These are phyloP conservation scores for Pasiphila rectangulata DNA, from an alignment of 2,888 invertebrate species.

Conservation along the genomic window DNA sequence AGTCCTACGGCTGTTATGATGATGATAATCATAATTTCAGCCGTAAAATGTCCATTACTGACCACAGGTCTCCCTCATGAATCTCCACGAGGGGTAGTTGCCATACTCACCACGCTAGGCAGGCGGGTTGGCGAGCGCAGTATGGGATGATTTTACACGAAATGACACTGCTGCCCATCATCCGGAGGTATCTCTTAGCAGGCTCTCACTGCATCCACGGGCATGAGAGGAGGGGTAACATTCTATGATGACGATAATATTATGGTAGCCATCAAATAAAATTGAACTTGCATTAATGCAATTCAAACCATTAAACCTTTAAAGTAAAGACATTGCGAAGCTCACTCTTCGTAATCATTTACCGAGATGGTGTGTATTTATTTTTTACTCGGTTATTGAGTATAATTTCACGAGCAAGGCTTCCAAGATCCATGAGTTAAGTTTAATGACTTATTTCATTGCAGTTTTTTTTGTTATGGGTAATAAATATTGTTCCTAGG, in stretches of 20 bases:
- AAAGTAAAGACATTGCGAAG: slow-evolving; percentile 33
- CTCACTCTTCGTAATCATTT: slow-evolving; percentile 37
- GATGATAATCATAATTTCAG: too few species aligned
- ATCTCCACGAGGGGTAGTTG: background rate
- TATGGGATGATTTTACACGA: too few species aligned
- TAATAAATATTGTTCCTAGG: slow-evolving; percentile 13
- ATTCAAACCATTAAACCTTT: background rate
- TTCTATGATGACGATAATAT: too few species aligned
- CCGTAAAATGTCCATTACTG: too few species aligned
- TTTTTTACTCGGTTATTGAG: slow-evolving; percentile 49
- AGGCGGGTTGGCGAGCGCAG: too few species aligned
- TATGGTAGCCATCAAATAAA: background rate
- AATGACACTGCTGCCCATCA: too few species aligned
- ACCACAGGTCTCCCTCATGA: too few species aligned
- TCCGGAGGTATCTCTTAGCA: too few species aligned
- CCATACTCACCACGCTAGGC: too few species aligned
- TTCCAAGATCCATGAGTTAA: slow-evolving; percentile 30
- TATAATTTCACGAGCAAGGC: slow-evolving; percentile 45
- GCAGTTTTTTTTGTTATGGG: slow-evolving; percentile 19
- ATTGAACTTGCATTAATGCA: background rate
- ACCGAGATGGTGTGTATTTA: slow-evolving; percentile 47
- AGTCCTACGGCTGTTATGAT: too few species aligned
- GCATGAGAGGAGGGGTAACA: too few species aligned
- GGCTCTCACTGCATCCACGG: too few species aligned
- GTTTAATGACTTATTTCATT: slow-evolving; percentile 32